Base-by-base conservation (phyloP, 1,140 invertebrate genomes). In the Drosophila biarmipes region DNA sequence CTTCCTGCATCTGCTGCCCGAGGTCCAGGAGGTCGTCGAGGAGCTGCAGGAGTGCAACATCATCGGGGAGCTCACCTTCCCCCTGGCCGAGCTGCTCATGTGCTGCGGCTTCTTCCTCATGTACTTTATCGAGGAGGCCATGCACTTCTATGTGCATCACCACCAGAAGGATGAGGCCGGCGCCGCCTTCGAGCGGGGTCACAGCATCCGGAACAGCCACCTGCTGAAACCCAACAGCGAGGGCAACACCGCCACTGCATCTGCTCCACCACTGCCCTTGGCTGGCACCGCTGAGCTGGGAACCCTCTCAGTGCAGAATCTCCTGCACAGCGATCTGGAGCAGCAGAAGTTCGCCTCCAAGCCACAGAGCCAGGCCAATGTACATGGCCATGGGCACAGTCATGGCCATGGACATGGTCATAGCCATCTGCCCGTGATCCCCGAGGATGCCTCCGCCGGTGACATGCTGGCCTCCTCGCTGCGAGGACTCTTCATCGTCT, bases 1-100 rank as follows among this genome's bases (percentile, higher is more conserved):
- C 0, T 97, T 98, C 77, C 92, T 98, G 48, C 98, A 99, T 91
- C 92, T 99, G 54, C 92, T 98, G 34, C 98, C 98, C 1, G 98
- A 99, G 93, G 96, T 98, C 0, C 94, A 94, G 57, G 96, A 96
- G 85, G 94, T 94, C 17, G 93, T 96, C 14, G 91, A 94, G 34
- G 76, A 93, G 31, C 89, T 96, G 21, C 93, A 94, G 78, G 92
- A 92, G 90, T 86, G 92, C 10, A 93, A 91, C 0, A 45, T 85
- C 11, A 91, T 95, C 37, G 89, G 92, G 0, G 71, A 93, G 2
- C 92, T 95, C 2, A 92, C 92, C 4, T 94, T 97, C 78, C 94
- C 95, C 2, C 84, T 96, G 7, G 94, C 96, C 0, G 95, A 97
- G 64, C 92, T 94, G 58, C 94, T 95, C 66, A 96, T 95, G 92